Evolutionary conservation across 2,797 vertebrate species (phyloP).

Genomic region (Megalops cyprinoides): DNA sequence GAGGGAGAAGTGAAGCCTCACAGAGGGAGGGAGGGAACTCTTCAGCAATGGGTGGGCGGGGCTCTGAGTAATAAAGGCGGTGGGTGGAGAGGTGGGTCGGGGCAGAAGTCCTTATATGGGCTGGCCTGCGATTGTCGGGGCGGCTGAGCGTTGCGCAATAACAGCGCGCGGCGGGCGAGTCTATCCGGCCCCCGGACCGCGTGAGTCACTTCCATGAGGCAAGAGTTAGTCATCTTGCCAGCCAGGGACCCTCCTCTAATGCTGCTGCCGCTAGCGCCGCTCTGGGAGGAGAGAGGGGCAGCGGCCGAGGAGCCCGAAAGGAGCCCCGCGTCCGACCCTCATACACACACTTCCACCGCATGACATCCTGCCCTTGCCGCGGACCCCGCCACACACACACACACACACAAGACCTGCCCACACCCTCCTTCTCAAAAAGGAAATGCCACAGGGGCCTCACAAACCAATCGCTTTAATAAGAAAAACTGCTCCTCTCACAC

Average conservation of each 20-base stretch:
- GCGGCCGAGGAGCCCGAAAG: too few relatives aligned
- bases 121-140: conserved; percentile 31
- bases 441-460: too few relatives aligned
- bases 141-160: conserved; percentile 10
- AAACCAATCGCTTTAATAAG: too few relatives aligned
- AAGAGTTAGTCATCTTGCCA: conserved; percentile 46
- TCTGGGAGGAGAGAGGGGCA: too few relatives aligned
- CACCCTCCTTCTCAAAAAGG: too few relatives aligned
- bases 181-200: conserved; percentile 4
- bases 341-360: too few relatives aligned
- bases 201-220: conserved; percentile 47
- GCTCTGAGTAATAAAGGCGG: conserved; percentile 37
- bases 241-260: background rate
- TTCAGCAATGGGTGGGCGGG: conserved; percentile 31
- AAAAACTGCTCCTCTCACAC: too few relatives aligned
- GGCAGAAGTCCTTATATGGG: conserved; percentile 51
- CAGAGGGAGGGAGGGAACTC: conserved; percentile 28
- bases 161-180: background rate
- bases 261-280: background rate
- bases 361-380: too few relatives aligned
- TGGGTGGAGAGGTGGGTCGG: conserved; percentile 2
- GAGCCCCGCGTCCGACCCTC: too few relatives aligned
- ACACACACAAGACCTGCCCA: too few relatives aligned
- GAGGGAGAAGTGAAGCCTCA: background rate
- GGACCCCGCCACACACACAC: too few relatives aligned